Evolutionary conservation across 2,113 vertebrate genomes (phyloP), one percentile per base, ranked within the genome.

Genomic region (Urocolius indicus): DNA sequence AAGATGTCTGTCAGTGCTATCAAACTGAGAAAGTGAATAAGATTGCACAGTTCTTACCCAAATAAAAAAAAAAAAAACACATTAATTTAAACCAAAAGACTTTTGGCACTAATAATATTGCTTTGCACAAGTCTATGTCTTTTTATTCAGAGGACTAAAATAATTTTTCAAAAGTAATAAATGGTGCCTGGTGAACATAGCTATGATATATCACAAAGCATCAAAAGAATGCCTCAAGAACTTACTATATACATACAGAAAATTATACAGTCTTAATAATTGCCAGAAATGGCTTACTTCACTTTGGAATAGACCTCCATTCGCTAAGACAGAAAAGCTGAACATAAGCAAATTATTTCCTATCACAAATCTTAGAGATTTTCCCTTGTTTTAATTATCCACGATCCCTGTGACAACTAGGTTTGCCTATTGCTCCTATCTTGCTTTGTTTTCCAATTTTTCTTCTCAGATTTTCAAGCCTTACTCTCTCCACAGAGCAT

Each of bases 341-440:
- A 55, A 24, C 11, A 45, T 30, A 67, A 27, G 12, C 1, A 1
- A 20, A 20, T 68, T 82, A 15, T 61, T 67, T 78, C 61, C 18
- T 55, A n/a, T 18, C 14, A 32, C 5, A 68, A 52, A 45, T 77
- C n/a, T 65, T 45, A 32, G 11, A 6, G 7, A 62, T 67, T 68
- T 80, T 83, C 16, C 22, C 58, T 10, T 48, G 16, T 5, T 84
- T 87, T 89, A 65, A n/a, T 78, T 75, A n/a, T 32, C 30, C 12
- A 57, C 13, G 0, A 0, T 7, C 5, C 9, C 16, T 17, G 11
- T 51, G 22, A 3, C 38, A 72, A 17, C 34, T n/a, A 18, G 15
- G 22, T 73, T 85, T 66, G 16, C 26, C n/a, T 69, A 1, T 69
- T 86, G 48, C 34, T 76, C 54, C 30, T 55, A 11, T 15, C 4